Conservation (phyloP, 2,113 vertebrate genomes). For the Mirza zaza region DNA sequence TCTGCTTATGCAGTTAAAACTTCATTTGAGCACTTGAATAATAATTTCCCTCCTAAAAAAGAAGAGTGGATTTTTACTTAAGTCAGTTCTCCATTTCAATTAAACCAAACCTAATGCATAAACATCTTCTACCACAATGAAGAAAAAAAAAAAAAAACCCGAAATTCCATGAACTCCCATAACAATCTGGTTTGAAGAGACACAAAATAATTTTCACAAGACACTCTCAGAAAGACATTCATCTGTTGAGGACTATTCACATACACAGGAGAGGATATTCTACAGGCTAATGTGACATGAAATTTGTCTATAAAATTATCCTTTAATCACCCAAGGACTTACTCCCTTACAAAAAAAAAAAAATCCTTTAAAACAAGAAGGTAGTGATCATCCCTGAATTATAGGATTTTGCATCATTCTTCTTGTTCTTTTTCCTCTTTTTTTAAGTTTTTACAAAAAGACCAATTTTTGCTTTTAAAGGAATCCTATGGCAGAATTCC, state of each 20-base stretch:
- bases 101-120: neutral
- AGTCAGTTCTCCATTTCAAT: neutral
- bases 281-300: neutral
- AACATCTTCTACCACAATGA: neutral
- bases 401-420: neutral
- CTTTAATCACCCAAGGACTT: neutral
- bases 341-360: neutral
- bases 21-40: neutral
- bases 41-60: constrained; percentile 28
- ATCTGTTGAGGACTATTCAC: neutral
- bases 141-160: neutral
- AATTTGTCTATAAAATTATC: neutral
- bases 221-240: neutral
- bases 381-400: neutral
- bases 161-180: neutral
- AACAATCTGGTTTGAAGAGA: neutral
- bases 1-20: neutral
- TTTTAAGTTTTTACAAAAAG: constrained; percentile 5
- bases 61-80: neutral
- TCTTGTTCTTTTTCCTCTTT: neutral
- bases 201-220: neutral
- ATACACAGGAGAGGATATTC: neutral
- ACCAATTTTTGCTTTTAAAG: neutral
- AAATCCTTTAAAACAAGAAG: neutral
- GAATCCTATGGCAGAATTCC: neutral